A percentile compares a stretch with the other conserved stretches of the same genome.
These are phyloP conservation scores for Pegoplata infirma DNA, from an alignment of 2,888 invertebrate genomes.

Conservation along the genomic window DNA sequence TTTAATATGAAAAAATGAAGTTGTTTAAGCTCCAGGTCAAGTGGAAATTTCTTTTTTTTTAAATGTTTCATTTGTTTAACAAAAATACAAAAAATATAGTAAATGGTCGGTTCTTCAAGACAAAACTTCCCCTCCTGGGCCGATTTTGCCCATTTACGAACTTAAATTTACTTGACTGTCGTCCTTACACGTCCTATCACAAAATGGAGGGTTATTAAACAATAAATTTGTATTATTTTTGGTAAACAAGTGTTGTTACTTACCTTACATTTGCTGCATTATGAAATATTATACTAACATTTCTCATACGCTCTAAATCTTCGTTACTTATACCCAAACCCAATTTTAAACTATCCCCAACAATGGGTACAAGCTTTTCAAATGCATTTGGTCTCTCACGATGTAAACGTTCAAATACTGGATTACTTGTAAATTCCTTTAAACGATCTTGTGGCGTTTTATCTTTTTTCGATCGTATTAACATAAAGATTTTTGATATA, in stretches of 20 bases:
- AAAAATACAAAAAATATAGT: not conserved
- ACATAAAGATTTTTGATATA: constrained; percentile 84
- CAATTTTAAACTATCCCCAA: constrained; percentile 80
- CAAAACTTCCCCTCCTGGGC: too few species aligned
- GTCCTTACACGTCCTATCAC: too few species aligned
- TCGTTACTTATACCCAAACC: constrained; percentile 80
- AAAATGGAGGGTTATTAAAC: too few species aligned
- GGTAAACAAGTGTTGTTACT: not conserved
- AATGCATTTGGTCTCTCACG: constrained; percentile 79
- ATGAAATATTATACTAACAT: constrained; percentile 84
- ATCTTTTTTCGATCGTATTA: constrained; percentile 85
- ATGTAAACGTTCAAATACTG: constrained; percentile 76
- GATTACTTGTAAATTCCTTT: constrained; percentile 79
- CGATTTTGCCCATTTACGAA: too few species aligned
- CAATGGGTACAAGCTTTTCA: constrained; percentile 82
- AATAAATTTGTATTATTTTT: constrained; percentile 2
- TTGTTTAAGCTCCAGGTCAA: too few species aligned
- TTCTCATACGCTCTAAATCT: constrained; percentile 79
- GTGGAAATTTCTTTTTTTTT: too few species aligned
- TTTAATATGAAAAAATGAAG: too few species aligned
- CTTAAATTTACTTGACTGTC: too few species aligned
- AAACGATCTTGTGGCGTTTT: constrained; percentile 82
- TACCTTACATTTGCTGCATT: constrained; percentile 86
- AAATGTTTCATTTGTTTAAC: too few species aligned
- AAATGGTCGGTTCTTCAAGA: too few species aligned